Conservation (phyloP, 2,113 vertebrate genomes). For the Thunnus maccoyii region DNA sequence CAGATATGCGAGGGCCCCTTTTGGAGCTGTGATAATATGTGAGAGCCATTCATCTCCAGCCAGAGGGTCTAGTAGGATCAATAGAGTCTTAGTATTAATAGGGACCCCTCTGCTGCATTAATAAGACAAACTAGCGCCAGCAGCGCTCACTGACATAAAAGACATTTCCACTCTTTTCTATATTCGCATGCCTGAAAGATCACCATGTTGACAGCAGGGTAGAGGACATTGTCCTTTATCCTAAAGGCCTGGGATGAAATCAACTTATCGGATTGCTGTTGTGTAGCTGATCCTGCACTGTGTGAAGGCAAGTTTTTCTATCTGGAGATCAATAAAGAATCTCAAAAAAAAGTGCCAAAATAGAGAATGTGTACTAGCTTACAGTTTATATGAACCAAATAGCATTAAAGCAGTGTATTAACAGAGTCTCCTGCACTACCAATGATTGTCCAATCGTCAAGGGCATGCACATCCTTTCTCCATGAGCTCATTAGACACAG, state of each 20-base stretch:
- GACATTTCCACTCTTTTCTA: constrained; percentile 43
- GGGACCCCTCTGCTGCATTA: constrained; percentile 67
- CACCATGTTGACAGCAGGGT: constrained; percentile 19
- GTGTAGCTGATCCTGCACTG: constrained; percentile 14
- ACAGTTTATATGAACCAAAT: neutral
- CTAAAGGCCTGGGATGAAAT: constrained; percentile 22
- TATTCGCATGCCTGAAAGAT: constrained; percentile 29
- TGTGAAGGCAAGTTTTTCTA: constrained; percentile 1
- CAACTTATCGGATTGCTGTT: constrained; percentile 3
- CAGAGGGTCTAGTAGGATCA: constrained; percentile 70
- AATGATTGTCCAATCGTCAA: constrained; percentile 14
- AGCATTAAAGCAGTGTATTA: neutral
- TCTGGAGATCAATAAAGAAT: constrained; percentile 6
- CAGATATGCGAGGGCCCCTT: constrained; percentile 67
- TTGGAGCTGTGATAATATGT: constrained; percentile 66
- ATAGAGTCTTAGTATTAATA: constrained; percentile 69
- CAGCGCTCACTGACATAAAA: constrained; percentile 56
- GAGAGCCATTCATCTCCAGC: constrained; percentile 72
- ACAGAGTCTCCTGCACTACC: neutral
- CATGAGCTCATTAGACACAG: constrained; percentile 34
- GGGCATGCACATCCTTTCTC: neutral
- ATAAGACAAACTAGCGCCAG: constrained; percentile 62
- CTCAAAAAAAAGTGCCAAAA: neutral
- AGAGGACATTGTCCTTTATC: constrained; percentile 23
- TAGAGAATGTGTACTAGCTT: neutral